phyloP scores from a whole-genome alignment of 2,113 vertebrate genomes.

The Anseranas semipalmata region DNA sequence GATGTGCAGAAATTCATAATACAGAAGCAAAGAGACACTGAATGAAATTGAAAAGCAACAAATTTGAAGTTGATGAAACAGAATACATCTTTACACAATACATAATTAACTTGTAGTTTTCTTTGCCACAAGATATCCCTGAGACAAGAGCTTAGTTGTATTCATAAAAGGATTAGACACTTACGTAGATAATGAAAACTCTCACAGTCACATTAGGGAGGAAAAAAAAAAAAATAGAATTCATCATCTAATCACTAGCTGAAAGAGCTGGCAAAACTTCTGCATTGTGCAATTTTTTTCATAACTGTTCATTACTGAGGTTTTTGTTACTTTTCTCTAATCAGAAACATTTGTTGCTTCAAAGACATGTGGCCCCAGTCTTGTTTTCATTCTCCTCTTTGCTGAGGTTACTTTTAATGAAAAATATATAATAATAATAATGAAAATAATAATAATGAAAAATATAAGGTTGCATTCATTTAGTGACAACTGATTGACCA shows the following conservation, averaged over 20 bases:
- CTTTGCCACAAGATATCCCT: neutral
- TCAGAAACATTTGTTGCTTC: neutral
- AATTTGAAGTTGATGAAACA: neutral
- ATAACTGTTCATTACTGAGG: neutral
- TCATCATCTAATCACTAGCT: neutral
- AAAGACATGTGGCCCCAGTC: neutral
- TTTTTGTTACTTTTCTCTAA: neutral
- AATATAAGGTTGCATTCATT: neutral
- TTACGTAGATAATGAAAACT: neutral
- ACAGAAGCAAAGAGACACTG: neutral
- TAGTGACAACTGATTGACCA: neutral
- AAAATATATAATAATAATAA: too few relatives aligned
- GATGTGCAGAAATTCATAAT: neutral
- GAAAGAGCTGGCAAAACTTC: neutral
- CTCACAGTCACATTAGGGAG: neutral
- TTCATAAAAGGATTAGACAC: neutral
- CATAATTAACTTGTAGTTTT: neutral
- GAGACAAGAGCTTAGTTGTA: neutral
- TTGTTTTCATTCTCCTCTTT: neutral
- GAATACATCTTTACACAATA: neutral
- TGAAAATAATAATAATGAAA: too few relatives aligned
- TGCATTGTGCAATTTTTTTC: neutral
- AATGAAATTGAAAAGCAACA: neutral
- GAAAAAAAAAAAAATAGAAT: fast-evolving
- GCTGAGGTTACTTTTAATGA: neutral